These are phyloP conservation scores for Paragorgia papillata DNA, from an alignment of 92 coral and sea anemone species.

Conservation along the genomic window DNA sequence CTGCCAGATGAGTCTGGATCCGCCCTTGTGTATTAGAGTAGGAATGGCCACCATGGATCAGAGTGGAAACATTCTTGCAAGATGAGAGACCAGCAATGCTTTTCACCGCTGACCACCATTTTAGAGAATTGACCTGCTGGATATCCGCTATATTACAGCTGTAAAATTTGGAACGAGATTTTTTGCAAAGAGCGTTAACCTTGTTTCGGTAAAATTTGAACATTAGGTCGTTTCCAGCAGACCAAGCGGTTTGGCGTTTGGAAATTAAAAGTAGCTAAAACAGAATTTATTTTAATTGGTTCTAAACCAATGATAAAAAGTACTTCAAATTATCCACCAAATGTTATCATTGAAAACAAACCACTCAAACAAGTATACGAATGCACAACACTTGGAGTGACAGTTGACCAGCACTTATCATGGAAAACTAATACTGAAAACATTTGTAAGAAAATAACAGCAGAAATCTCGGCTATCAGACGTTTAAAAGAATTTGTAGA, in stretches of 20 bases:
- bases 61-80: background rate
- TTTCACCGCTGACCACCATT: slow-evolving; percentile 44
- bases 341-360: too few species aligned
- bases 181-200: slow-evolving; percentile 17
- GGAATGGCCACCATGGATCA: slow-evolving; percentile 8
- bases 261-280: background rate
- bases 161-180: slow-evolving; percentile 12
- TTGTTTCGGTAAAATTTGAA: slow-evolving; percentile 10
- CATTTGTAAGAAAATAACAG: too few species aligned
- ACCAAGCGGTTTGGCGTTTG: background rate
- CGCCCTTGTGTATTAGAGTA: slow-evolving; percentile 17
- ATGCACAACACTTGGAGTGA: too few species aligned
- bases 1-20: too few species aligned
- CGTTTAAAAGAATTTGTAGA: too few species aligned
- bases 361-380: too few species aligned
- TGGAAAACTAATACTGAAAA: too few species aligned
- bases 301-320: too few species aligned
- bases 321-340: too few species aligned
- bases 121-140: slow-evolving; percentile 19
- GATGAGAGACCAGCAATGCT: slow-evolving; percentile 41
- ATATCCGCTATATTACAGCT: slow-evolving; percentile 20
- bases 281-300: too few species aligned
- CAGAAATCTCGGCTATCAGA: too few species aligned
- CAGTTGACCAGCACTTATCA: too few species aligned
- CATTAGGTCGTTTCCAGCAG: background rate